Percentiles rank a stretch among this genome's conserved stretches.
phyloP scores from a whole-genome alignment of 2,113 vertebrate species.

The Astatotilapia flaviijosephi region DNA sequence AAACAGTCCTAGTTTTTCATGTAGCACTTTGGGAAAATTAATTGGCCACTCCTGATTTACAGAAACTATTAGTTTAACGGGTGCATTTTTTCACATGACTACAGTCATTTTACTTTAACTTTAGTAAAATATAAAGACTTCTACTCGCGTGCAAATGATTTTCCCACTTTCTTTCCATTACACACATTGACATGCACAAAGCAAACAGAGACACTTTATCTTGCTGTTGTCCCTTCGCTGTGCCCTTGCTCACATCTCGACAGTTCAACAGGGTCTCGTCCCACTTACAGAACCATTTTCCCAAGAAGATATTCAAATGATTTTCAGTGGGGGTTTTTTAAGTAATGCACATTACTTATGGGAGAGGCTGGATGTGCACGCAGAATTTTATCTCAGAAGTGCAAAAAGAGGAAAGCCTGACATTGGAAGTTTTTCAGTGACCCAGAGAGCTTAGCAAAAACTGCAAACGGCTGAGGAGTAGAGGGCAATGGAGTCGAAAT shows the following conservation, averaged over 20 bases:
- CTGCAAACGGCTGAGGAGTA: not conserved
- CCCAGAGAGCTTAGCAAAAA: not conserved
- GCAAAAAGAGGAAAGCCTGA: constrained; percentile 34
- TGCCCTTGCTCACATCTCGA: not conserved
- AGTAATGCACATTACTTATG: not conserved
- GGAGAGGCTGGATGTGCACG: not conserved
- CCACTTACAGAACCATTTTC: constrained; percentile 19
- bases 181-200: not conserved
- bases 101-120: not conserved
- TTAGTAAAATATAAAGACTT: not conserved
- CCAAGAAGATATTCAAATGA: constrained; percentile 33
- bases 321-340: not conserved
- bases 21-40: not conserved
- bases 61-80: not conserved
- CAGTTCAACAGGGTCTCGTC: not conserved
- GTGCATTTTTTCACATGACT: not conserved
- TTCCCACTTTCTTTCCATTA: not conserved
- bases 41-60: not conserved
- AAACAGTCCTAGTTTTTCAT: not conserved
- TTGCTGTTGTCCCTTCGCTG: not conserved
- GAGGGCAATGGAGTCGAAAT: not conserved
- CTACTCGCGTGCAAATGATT: not conserved
- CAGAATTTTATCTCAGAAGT: constrained; percentile 25
- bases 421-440: not conserved
- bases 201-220: not conserved